Evolutionary conservation across 1,140 invertebrate species (phyloP), one percentile per base, ranked within the genome.

Genomic region (Drosophila pectinifera): DNA sequence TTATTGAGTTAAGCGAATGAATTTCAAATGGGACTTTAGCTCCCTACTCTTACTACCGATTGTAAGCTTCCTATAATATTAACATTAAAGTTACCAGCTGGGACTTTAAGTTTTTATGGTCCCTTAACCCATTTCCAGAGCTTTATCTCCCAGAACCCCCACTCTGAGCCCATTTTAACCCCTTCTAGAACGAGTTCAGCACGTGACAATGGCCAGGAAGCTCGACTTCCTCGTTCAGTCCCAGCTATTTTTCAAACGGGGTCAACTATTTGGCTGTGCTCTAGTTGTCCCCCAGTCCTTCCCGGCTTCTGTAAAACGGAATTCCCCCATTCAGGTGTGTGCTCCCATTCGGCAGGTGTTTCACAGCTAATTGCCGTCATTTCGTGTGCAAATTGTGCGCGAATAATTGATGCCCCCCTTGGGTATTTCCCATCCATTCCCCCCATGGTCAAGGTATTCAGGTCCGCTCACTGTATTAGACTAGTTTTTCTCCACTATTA

Each of bases 191-290:
- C 42, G 49, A 42, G 72, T 73, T 74, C 72, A 74, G 73, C 48
- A 86, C 82, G 82, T 86, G 82, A 86, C 82, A 88, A 86, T 79
- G 75, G 74, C 49, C 78, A 51, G 69, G 64, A 86, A 88, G 76
- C 80, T 77, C 72, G 67, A 75, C 85, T 88, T 76, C 79, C 62
- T 80, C 72, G 39, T 51, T 59, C 18, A 13, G 59, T 51, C 22
- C 38, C 31, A 67, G 42, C 24, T 65, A 64, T 55, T 69, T 38
- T 55, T 31, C 22, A 18, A 70, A 70, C 51, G 64, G 34, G 67
- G 72, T 74, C 72, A 74, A 74, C 70, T 64, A 62, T 74, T 75
- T 34, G 38, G 36, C 51, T 55, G 16, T 31, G 45, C 72, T 39
- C 41, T 20, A n/a, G 31, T 20, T 26, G n/a, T 16, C 16, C 31